Conservation (phyloP, 1,140 invertebrate species). For the Choristoneura fumiferana region DNA sequence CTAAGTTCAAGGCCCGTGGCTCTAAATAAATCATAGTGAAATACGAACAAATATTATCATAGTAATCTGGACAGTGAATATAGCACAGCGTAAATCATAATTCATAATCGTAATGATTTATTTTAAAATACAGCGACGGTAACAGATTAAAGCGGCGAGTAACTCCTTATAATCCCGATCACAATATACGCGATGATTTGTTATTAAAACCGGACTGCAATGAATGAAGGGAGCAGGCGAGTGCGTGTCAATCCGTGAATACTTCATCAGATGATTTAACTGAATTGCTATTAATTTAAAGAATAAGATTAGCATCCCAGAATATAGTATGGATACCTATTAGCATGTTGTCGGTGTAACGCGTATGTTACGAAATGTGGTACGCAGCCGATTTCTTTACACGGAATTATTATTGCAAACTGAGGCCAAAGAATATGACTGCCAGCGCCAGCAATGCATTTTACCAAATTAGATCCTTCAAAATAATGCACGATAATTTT, state of each 20-base stretch:
- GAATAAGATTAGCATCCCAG: slow-evolving; percentile 39
- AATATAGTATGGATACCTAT: slow-evolving; percentile 37
- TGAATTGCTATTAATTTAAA: slow-evolving; percentile 52
- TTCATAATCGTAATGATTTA: slow-evolving; percentile 30
- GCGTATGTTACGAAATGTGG: no score
- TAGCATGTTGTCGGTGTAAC: slow-evolving; percentile 18
- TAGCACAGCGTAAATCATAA: slow-evolving; percentile 33
- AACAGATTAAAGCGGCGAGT: slow-evolving; percentile 35
- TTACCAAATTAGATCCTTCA: slow-evolving; percentile 34
- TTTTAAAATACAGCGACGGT: slow-evolving; percentile 30
- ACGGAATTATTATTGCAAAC: slow-evolving; percentile 27
- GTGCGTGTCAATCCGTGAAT: slow-evolving; percentile 52
- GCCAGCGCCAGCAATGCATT: slow-evolving; percentile 18
- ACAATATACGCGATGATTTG: slow-evolving; percentile 48
- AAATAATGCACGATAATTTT: slow-evolving; percentile 46
- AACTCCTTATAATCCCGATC: slow-evolving; percentile 46
- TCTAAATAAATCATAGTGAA: slow-evolving; percentile 14
- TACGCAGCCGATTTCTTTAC: no score
- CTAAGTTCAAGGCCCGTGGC: slow-evolving; percentile 7
- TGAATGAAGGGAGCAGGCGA: slow-evolving; percentile 30
- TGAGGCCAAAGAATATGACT: slow-evolving; percentile 27
- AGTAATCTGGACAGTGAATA: slow-evolving; percentile 20
- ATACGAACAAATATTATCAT: slow-evolving; percentile 20
- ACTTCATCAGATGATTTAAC: slow-evolving; percentile 71
- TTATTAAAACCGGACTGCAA: slow-evolving; percentile 40